Percentiles rank a stretch among this genome's conserved stretches.
Conservation (phyloP, 2,888 invertebrate species). For the Harpalus rubripes region DNA sequence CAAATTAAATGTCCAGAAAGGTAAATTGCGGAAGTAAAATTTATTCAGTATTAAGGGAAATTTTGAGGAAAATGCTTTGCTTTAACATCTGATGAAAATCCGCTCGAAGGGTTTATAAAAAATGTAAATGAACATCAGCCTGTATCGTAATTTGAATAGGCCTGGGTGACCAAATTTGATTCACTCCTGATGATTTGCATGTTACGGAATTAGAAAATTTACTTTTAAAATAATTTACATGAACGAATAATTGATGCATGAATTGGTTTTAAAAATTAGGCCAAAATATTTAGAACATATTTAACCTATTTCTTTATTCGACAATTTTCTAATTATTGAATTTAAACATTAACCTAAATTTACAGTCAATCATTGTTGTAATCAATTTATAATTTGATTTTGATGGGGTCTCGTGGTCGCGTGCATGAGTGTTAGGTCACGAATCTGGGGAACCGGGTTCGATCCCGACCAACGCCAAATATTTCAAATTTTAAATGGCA, state of each 20-base stretch:
- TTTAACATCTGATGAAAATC: slow-evolving; percentile 23
- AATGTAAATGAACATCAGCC: slow-evolving; percentile 49
- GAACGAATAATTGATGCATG: slow-evolving; percentile 35
- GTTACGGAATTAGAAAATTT: slow-evolving; percentile 49
- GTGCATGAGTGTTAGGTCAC: too few species aligned
- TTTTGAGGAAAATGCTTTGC: background rate
- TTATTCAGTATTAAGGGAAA: background rate
- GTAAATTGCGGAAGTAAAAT: background rate
- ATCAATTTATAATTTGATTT: too few species aligned
- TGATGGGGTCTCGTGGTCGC: too few species aligned
- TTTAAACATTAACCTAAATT: too few species aligned
- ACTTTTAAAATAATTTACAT: slow-evolving; percentile 48
- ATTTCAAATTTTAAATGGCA: too few species aligned
- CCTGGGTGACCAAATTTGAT: slow-evolving; percentile 35
- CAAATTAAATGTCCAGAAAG: background rate
- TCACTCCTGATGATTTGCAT: slow-evolving; percentile 46
- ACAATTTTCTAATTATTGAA: background rate
- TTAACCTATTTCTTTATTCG: background rate
- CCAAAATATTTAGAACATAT: background rate
- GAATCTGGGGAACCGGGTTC: too few species aligned
- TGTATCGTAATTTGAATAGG: slow-evolving; percentile 53
- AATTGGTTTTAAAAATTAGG: slow-evolving; percentile 14
- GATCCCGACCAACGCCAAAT: too few species aligned
- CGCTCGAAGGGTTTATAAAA: slow-evolving; percentile 47
- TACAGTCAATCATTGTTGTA: too few species aligned